Evolutionary conservation across 2,888 invertebrate species (phyloP).

Genomic region (Drosophila aldrichi): DNA sequence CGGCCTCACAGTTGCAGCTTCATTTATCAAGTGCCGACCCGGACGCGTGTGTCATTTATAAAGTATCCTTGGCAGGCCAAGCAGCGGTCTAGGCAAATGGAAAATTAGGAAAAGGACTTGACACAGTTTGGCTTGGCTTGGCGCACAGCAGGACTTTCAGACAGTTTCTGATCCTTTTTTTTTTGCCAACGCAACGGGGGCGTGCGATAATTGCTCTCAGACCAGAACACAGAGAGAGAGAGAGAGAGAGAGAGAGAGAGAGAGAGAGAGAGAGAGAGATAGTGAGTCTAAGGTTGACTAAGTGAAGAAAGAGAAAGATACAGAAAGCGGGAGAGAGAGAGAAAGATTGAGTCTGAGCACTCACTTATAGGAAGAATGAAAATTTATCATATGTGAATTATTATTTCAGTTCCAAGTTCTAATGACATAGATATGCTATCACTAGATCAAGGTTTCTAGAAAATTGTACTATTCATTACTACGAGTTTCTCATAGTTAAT

Average conservation of each 20-base stretch:
- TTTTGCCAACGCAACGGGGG: slow-evolving; percentile 64
- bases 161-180: slow-evolving; percentile 48
- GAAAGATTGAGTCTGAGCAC: too few relatives aligned
- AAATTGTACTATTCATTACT: not conserved
- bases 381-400: too few relatives aligned
- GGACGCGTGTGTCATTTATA: slow-evolving; percentile 70
- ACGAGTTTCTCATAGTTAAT: not conserved
- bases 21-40: slow-evolving; percentile 66
- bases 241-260: not conserved
- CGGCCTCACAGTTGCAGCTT: slow-evolving; percentile 48
- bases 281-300: slow-evolving; percentile 11
- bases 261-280: not conserved
- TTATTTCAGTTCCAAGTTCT: too few relatives aligned
- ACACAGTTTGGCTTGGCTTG: slow-evolving; percentile 40
- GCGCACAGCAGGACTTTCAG: slow-evolving; percentile 64
- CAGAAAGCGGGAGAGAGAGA: not conserved
- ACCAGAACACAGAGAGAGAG: slow-evolving; percentile 5
- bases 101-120: slow-evolving; percentile 53
- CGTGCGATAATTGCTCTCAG: slow-evolving; percentile 58
- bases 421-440: not conserved
- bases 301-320: not conserved
- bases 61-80: slow-evolving; percentile 43
- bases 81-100: not conserved
- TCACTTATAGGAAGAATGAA: not conserved
- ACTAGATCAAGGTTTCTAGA: not conserved